Conservation (phyloP, 2,113 vertebrate genomes). For the Zosterops borbonicus region DNA sequence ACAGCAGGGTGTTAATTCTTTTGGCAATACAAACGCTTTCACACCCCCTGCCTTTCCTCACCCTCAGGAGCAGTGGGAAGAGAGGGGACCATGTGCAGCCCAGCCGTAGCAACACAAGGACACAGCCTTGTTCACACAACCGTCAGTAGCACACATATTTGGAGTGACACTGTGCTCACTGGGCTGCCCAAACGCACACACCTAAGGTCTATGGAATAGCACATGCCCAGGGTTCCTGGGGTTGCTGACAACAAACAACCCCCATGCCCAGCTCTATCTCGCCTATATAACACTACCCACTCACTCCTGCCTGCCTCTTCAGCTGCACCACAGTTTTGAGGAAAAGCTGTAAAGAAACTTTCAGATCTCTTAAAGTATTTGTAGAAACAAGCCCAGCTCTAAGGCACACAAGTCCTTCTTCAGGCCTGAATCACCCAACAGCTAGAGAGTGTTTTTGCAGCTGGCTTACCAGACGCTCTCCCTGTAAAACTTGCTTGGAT, state of each 20-base stretch:
- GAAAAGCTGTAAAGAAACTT: neutral
- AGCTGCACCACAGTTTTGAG: neutral
- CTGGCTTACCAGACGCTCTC: accelerated
- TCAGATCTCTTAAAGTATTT: neutral
- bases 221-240: neutral
- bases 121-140: accelerated
- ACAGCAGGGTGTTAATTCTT: constrained; percentile 52
- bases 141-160: neutral
- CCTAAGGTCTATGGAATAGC: neutral
- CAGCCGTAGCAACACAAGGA: neutral
- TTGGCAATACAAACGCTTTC: neutral
- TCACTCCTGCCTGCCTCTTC: neutral
- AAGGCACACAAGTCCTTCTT: neutral
- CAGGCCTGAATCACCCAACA: neutral
- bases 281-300: neutral
- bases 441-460: neutral
- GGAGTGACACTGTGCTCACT: accelerated
- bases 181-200: neutral
- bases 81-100: neutral
- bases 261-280: accelerated
- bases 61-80: neutral
- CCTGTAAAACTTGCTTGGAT: neutral
- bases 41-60: neutral
- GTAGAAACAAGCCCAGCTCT: neutral
- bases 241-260: neutral